Evolutionary conservation across 2,888 invertebrate species (phyloP).

Genomic region (Ramazzottius varieornatus): DNA sequence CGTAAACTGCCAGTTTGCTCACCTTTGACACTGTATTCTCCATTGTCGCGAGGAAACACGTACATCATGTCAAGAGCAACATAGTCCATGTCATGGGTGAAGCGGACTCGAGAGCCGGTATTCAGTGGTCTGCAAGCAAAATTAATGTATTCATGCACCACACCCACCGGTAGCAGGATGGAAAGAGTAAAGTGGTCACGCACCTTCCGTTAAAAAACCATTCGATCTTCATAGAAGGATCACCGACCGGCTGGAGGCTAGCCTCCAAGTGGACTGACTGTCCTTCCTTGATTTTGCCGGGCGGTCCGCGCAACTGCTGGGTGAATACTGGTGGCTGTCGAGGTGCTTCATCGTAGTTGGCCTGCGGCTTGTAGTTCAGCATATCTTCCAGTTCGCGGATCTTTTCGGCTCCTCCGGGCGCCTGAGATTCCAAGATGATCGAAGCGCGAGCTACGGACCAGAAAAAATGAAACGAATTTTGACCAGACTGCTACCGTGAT

Average conservation of each 20-base stretch:
- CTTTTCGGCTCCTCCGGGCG: slow-evolving; percentile 16
- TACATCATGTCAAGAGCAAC: slow-evolving; percentile 27
- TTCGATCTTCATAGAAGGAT: slow-evolving; percentile 28
- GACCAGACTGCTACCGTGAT: no score
- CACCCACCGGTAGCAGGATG: not conserved
- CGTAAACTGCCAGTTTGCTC: no score
- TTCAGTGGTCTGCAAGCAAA: not conserved
- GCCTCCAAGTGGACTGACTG: slow-evolving; percentile 19
- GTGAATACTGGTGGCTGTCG: slow-evolving; percentile 12
- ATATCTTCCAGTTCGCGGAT: slow-evolving; percentile 17
- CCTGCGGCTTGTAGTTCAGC: slow-evolving; percentile 13
- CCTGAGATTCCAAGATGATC: slow-evolving; percentile 16
- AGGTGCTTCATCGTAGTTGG: slow-evolving; percentile 13
- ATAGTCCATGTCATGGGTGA: slow-evolving; percentile 27
- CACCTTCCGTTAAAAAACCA: slow-evolving; percentile 21
- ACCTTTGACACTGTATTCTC: slow-evolving; percentile 19
- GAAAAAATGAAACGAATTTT: not conserved
- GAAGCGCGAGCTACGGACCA: slow-evolving; percentile 7
- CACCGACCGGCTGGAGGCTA: slow-evolving; percentile 25
- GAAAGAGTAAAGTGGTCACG: no score
- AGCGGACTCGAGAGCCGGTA: slow-evolving; percentile 23
- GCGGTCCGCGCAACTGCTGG: slow-evolving; percentile 12
- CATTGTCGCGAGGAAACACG: slow-evolving; percentile 27
- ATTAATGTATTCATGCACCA: not conserved
- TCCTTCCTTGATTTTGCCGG: slow-evolving; percentile 16